Base-by-base conservation (phyloP, 2,113 vertebrate species). In the Pelusios castaneus region DNA sequence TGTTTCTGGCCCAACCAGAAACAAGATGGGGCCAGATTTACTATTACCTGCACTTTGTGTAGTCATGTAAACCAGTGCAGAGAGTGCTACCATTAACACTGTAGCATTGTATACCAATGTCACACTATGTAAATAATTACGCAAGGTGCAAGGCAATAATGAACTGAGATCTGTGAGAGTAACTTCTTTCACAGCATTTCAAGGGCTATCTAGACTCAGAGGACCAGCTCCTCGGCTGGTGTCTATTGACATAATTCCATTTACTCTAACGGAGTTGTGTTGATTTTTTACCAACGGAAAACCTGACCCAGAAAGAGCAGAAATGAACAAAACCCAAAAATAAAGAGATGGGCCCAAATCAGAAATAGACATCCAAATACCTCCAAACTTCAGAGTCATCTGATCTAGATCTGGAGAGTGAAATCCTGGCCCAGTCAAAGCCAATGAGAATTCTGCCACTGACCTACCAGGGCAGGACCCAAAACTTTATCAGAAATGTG, bases 71-170 rank as follows among this genome's bases (percentile, higher is more conserved):
- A 56, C 19, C 55, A 56, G 54, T 25, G 24, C 55, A 56, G 25
- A 56, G 55, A 56, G 21, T 56, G 55, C 55, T 56, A 56, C 55
- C 55, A 56, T 56, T 49, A 49, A 13, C 11, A 49, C 49, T 49
- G 9, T 49, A 49, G 49, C 49, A 49, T 49, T 49, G 10, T 49
- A 49, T 49, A 49, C 49, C 49, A 49, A 49, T 49, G 10, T 49
- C 49, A 49, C 49, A 49, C 49, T 49, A 49, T 49, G 49, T 49
- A 49, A 49, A 49, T 49, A 12, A 56, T 27, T 75, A 76, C 31
- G 25, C 0, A 0, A 16, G 45, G 45, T 58, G 55, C 0, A 0
- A 25, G 1, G 1, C 55, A 82, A 85, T 5, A 10, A 1, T 70
- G 13, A 95, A 38, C 34, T 22, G 9, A 10, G 55, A n/a, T 88